Evolutionary conservation across 2,888 invertebrate species (phyloP).

Genomic region (Hydraecia micacea): DNA sequence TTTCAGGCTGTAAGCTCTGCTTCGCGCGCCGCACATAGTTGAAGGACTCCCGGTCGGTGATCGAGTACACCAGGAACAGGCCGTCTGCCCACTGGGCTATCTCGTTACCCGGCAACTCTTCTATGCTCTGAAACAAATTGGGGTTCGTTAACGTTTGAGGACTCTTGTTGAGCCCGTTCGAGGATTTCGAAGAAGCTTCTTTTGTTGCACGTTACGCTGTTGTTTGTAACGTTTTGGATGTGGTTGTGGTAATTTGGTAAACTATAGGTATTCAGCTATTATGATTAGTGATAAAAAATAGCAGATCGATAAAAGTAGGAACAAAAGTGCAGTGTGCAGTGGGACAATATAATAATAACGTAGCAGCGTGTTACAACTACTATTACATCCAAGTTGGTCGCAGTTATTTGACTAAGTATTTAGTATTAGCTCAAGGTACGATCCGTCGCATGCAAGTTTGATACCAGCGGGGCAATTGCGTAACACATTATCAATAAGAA

Average conservation of each 20-base stretch:
- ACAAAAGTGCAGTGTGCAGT: not conserved
- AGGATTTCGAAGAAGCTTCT: not conserved
- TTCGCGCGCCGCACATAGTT: conserved; percentile 95
- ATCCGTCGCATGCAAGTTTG: not conserved
- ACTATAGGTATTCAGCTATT: too few relatives aligned
- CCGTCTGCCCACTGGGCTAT: conserved; percentile 97
- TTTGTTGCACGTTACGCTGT: not conserved
- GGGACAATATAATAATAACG: not conserved
- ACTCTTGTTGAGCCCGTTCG: not conserved
- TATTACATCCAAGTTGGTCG: not conserved
- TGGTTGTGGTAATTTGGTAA: not conserved
- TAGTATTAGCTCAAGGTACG: too few relatives aligned
- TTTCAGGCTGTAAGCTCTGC: conserved; percentile 92
- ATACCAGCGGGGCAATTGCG: too few relatives aligned
- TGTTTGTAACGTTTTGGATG: not conserved
- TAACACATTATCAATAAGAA: too few relatives aligned
- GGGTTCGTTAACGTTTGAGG: not conserved
- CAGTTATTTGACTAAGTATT: not conserved
- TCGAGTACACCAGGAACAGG: conserved; percentile 96
- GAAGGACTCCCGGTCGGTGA: conserved; percentile 96
- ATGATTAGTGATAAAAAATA: not conserved
- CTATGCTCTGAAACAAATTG: conserved; percentile 90
- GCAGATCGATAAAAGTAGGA: not conserved
- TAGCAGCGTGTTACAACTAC: not conserved
- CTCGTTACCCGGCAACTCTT: conserved; percentile 93